Conservation (phyloP, 2,888 invertebrate species). For the Sericinus montela region DNA sequence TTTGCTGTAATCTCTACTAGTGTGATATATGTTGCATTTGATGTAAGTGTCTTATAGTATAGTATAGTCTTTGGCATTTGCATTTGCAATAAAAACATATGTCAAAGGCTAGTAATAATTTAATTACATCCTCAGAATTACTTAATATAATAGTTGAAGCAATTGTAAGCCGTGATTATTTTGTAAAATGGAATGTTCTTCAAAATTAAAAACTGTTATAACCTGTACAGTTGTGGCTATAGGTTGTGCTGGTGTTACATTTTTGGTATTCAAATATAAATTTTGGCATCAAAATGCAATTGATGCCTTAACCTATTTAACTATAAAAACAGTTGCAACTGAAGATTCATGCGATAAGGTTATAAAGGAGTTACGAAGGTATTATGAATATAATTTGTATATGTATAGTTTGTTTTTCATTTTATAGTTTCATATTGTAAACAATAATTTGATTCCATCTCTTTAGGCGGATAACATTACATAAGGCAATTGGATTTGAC, state of each 20-base stretch:
- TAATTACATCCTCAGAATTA: too few relatives aligned
- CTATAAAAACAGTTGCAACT: constrained; percentile 42
- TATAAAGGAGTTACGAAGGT: constrained; percentile 50
- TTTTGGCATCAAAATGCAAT: constrained; percentile 30
- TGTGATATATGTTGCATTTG: too few relatives aligned
- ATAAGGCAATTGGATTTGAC: constrained; percentile 85
- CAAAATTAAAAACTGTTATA: constrained; percentile 35
- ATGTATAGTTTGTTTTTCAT: too few relatives aligned
- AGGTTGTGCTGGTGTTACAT: constrained; percentile 40
- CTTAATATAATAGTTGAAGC: too few relatives aligned
- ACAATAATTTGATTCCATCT: constrained; percentile 1
- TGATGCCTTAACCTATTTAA: constrained; percentile 47
- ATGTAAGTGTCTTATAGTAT: too few relatives aligned
- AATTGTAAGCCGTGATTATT: background rate
- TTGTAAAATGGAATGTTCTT: constrained; percentile 30
- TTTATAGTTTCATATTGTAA: too few relatives aligned
- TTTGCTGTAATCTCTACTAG: too few relatives aligned
- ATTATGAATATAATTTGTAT: constrained; percentile 12
- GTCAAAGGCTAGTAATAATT: too few relatives aligned
- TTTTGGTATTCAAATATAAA: constrained; percentile 34
- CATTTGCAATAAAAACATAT: too few relatives aligned
- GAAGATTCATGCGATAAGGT: constrained; percentile 45
- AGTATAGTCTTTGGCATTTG: too few relatives aligned
- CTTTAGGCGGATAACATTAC: constrained; percentile 46
- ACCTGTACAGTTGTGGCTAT: constrained; percentile 38